Percentiles rank a stretch among this genome's conserved stretches.
Conservation (phyloP, 2,797 vertebrate species). For the Lycodopsis pacificus region DNA sequence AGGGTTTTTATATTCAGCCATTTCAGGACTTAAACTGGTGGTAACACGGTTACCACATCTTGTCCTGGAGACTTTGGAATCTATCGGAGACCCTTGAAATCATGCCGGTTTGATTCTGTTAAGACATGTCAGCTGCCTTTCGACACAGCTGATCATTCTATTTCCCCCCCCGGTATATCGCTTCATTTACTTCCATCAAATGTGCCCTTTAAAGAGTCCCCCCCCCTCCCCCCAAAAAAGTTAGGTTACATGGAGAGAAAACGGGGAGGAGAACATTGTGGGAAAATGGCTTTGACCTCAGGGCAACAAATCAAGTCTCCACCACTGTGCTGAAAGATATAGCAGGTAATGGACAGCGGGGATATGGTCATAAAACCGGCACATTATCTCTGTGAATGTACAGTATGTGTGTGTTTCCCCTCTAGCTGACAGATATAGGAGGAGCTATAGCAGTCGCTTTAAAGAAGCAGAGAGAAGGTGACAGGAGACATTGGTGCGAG, state of each 20-base stretch:
- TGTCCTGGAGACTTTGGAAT: neutral
- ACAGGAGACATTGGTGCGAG: conserved; percentile 13
- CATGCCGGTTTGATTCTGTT: neutral
- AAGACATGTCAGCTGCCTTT: neutral
- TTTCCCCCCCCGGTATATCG: neutral
- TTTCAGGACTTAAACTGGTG: conserved; percentile 9
- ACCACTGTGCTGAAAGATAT: conserved; percentile 13
- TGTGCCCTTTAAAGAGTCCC: neutral
- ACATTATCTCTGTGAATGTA: neutral
- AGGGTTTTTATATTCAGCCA: neutral
- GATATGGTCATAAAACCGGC: conserved; percentile 2
- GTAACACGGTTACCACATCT: neutral
- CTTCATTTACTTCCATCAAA: neutral
- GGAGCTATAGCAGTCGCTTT: conserved; percentile 9
- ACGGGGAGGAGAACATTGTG: neutral
- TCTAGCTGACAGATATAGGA: conserved; percentile 15
- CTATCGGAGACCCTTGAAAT: conserved; percentile 1
- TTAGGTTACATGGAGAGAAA: neutral
- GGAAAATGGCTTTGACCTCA: neutral
- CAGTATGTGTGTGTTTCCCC: neutral
- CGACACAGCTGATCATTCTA: neutral
- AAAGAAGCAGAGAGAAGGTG: conserved; percentile 25
- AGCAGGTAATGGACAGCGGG: neutral
- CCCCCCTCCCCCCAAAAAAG: neutral
- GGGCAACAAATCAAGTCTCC: conserved; percentile 5